Conservation (phyloP, 2,797 vertebrate species). For the Characodon lateralis region DNA sequence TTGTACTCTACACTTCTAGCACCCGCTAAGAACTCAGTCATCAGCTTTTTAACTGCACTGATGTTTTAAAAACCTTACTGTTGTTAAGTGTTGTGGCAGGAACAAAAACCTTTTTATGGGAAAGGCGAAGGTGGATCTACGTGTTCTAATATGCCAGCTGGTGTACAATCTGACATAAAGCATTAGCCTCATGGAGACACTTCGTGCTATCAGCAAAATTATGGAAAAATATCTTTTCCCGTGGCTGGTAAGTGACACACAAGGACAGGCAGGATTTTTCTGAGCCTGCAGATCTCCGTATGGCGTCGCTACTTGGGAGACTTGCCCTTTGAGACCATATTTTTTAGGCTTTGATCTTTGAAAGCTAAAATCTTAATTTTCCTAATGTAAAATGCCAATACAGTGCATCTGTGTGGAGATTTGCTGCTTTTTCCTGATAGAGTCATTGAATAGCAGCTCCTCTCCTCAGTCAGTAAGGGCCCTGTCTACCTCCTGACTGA, state of each 20-base stretch:
- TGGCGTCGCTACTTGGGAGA: slow-evolving; percentile 36
- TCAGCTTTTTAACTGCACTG: slow-evolving; percentile 61
- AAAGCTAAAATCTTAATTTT: not conserved
- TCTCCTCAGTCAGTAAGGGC: slow-evolving; percentile 31
- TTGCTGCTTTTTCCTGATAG: slow-evolving; percentile 17
- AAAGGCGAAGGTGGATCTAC: slow-evolving; percentile 65
- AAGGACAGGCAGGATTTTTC: slow-evolving; percentile 68
- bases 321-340: slow-evolving; percentile 58
- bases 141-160: slow-evolving; percentile 63
- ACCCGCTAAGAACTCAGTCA: slow-evolving; percentile 54
- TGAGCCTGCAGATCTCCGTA: slow-evolving; percentile 40
- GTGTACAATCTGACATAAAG: slow-evolving; percentile 75
- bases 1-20: slow-evolving; percentile 60
- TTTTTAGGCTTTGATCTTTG: slow-evolving; percentile 22
- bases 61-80: slow-evolving; percentile 46
- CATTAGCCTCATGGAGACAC: slow-evolving; percentile 74
- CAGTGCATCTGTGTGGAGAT: not conserved
- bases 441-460: slow-evolving; percentile 29
- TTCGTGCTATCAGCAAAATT: slow-evolving; percentile 73
- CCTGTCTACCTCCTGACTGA: slow-evolving; percentile 30
- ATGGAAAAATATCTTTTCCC: slow-evolving; percentile 50
- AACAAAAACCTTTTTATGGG: slow-evolving; percentile 53
- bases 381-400: not conserved
- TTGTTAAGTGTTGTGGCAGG: slow-evolving; percentile 15
- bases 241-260: slow-evolving; percentile 73